A percentile compares a stretch with the other conserved stretches of the same genome.
Conservation (phyloP, 2,888 invertebrate species). For the Drosophila macrospina region DNA sequence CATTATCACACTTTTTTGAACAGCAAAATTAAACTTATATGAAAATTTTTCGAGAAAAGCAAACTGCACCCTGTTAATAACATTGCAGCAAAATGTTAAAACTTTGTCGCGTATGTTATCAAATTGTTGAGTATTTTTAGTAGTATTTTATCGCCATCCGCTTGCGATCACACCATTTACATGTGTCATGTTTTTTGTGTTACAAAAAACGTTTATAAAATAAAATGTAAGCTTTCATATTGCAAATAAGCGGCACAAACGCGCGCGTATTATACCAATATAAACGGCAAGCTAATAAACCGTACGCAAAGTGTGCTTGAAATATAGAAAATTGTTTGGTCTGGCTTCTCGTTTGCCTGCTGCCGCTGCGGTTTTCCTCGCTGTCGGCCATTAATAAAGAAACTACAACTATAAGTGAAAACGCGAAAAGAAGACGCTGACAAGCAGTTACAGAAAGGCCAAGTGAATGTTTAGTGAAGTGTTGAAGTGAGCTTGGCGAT, state of each 20-base stretch:
- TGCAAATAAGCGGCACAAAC: constrained; percentile 41
- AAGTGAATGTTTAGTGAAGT: constrained; percentile 61
- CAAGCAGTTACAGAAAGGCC: constrained; percentile 29
- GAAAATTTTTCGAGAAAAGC: too few species aligned
- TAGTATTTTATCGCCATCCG: too few species aligned
- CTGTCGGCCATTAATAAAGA: constrained; percentile 72
- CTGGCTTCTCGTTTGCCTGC: constrained; percentile 17
- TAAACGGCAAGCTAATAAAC: constrained; percentile 17
- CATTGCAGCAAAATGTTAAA: too few species aligned
- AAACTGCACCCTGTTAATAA: too few species aligned
- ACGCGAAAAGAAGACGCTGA: constrained; percentile 53
- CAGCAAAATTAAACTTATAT: too few species aligned
- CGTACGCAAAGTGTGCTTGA: constrained; percentile 8
- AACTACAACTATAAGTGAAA: constrained; percentile 60
- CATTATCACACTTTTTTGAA: too few species aligned
- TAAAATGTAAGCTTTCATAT: constrained; percentile 60
- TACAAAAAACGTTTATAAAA: constrained; percentile 53
- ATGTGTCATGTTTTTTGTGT: constrained; percentile 64
- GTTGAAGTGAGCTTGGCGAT: constrained; percentile 55
- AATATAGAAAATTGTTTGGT: constrained; percentile 24
- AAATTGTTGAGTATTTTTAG: too few species aligned
- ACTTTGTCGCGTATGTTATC: too few species aligned
- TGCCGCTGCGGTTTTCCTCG: constrained; percentile 43
- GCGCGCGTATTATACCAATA: constrained; percentile 42
- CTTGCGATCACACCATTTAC: constrained; percentile 41